These are phyloP conservation scores for Ceriagrion tenellum DNA, from an alignment of 2,888 invertebrate species.

Conservation along the genomic window DNA sequence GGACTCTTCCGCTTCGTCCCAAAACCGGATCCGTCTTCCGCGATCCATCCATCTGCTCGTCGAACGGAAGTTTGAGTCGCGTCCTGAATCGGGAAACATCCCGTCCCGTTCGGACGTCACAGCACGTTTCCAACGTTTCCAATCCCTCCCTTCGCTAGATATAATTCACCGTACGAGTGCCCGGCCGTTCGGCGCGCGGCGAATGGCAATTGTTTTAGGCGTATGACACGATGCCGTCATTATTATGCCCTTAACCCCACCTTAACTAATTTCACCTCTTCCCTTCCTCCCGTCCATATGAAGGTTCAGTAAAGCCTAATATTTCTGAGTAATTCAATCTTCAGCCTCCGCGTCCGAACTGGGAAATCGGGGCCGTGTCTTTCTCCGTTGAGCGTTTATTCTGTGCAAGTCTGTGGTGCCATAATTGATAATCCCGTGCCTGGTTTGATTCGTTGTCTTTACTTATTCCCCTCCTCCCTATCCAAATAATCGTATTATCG, in stretches of 20 bases:
- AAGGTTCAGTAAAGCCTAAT: background rate
- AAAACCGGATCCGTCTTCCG: conserved; percentile 22
- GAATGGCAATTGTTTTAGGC: background rate
- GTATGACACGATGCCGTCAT: too few species aligned
- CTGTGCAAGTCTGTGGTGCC: too few species aligned
- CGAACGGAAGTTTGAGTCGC: conserved; percentile 3
- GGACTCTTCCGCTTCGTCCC: background rate
- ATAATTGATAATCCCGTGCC: too few species aligned
- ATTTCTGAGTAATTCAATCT: background rate
- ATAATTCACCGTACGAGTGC: background rate
- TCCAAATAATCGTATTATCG: too few species aligned
- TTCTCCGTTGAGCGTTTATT: too few species aligned
- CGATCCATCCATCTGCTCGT: background rate
- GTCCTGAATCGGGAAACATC: background rate
- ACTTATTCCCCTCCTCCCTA: too few species aligned
- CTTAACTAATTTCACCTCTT: background rate
- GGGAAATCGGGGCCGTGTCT: too few species aligned
- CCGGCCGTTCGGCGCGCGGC: background rate
- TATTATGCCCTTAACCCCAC: too few species aligned
- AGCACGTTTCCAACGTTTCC: background rate
- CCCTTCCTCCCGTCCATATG: background rate
- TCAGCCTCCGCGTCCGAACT: too few species aligned
- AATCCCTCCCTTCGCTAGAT: background rate
- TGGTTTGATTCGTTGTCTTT: too few species aligned
- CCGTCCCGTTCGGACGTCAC: background rate